phyloP scores from a whole-genome alignment of 2,113 vertebrate genomes.

The Zosterops lateralis region DNA sequence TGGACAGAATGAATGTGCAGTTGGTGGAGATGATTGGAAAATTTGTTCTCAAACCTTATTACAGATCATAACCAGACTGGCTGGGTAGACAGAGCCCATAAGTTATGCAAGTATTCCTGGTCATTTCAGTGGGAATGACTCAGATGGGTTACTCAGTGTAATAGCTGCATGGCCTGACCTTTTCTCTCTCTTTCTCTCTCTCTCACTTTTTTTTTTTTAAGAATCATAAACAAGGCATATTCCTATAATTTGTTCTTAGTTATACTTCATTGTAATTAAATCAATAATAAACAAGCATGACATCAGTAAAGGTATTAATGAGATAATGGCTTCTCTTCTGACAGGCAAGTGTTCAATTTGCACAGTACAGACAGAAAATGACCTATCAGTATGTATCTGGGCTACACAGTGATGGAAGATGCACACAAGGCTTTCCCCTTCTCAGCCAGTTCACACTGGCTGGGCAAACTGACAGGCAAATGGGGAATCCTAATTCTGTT shows the following conservation, averaged over 20 bases:
- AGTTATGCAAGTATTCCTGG: background rate
- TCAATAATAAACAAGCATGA: background rate
- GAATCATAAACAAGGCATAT: background rate
- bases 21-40: background rate
- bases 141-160: background rate
- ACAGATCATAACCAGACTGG: background rate
- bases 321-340: background rate
- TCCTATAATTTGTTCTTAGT: conserved; percentile 51
- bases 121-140: background rate
- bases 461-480: background rate
- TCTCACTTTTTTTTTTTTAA: background rate
- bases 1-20: background rate
- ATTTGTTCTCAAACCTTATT: background rate
- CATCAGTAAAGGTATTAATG: background rate
- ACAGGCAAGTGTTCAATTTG: conserved; percentile 7
- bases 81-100: background rate
- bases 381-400: background rate
- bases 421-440: background rate
- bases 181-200: background rate
- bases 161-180: background rate
- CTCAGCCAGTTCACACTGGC: background rate
- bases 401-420: background rate
- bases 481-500: background rate
- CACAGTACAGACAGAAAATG: background rate
- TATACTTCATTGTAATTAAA: conserved; percentile 12